These are phyloP conservation scores for Pegoplata infirma DNA, from an alignment of 2,888 invertebrate species.

Conservation along the genomic window DNA sequence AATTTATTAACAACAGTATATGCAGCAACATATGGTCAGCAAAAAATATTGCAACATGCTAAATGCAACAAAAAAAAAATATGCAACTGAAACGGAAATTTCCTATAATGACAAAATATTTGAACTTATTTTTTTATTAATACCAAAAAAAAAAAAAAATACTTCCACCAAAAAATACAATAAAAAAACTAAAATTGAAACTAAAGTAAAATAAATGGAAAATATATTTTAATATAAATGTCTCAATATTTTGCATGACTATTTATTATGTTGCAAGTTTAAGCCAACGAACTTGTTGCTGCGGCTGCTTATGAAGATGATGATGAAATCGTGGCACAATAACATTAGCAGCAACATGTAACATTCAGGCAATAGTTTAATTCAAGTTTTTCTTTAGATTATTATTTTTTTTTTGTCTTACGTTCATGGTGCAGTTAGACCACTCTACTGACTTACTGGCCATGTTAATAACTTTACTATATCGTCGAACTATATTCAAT, in stretches of 20 bases:
- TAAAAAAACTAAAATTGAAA: too few relatives aligned
- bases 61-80: neutral
- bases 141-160: too few relatives aligned
- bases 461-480: neutral
- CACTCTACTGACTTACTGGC: slow-evolving; percentile 51
- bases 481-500: too few relatives aligned
- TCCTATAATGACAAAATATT: slow-evolving; percentile 21
- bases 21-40: slow-evolving; percentile 24
- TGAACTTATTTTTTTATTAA: slow-evolving; percentile 41
- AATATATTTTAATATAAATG: neutral
- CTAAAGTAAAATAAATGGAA: neutral
- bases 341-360: slow-evolving; percentile 10
- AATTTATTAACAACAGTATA: neutral
- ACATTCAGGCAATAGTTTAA: slow-evolving; percentile 14
- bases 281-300: slow-evolving; percentile 52
- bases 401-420: slow-evolving; percentile 1
- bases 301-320: too few relatives aligned
- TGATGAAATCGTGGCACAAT: slow-evolving; percentile 49
- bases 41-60: slow-evolving; percentile 33
- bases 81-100: slow-evolving; percentile 33
- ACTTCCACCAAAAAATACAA: too few relatives aligned
- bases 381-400: slow-evolving; percentile 32
- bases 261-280: slow-evolving; percentile 47
- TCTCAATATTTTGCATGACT: neutral
- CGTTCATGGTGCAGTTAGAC: neutral